These are phyloP conservation scores for Neelides folsomi DNA, from an alignment of 2,888 invertebrate species.

Conservation along the genomic window DNA sequence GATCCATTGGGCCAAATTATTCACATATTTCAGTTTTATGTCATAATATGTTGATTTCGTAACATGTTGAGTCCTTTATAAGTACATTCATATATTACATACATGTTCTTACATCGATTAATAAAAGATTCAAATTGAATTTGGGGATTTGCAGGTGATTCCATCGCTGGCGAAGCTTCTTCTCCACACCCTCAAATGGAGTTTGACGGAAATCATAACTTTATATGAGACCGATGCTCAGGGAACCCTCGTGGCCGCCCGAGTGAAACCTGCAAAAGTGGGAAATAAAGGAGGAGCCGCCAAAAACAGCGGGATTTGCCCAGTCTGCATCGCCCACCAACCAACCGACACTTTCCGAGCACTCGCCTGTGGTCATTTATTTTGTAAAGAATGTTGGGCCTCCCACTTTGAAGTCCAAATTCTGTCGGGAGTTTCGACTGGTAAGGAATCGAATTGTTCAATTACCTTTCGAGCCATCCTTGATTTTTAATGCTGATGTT, in stretches of 20 bases:
- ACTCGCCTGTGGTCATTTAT: constrained; percentile 78
- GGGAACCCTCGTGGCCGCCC: constrained; percentile 38
- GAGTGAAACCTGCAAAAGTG: constrained; percentile 25
- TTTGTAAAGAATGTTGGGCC: constrained; percentile 93
- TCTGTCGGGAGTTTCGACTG: constrained; percentile 62
- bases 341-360: constrained; percentile 58
- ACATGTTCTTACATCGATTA: constrained; percentile 6
- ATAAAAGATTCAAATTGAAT: no score
- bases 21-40: no score
- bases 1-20: no score
- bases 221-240: constrained; percentile 58
- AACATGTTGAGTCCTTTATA: no score
- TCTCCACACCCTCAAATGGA: constrained; percentile 81
- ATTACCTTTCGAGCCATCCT: no score
- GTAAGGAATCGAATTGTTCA: constrained; percentile 39
- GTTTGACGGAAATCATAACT: constrained; percentile 62
- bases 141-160: constrained; percentile 55
- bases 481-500: no score
- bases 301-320: constrained; percentile 43
- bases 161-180: constrained; percentile 88
- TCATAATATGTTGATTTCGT: no score
- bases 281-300: constrained; percentile 26
- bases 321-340: constrained; percentile 62
- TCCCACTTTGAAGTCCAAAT: constrained; percentile 94
- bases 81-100: background rate